Base-by-base conservation (phyloP, 2,888 invertebrate genomes). In the Agrochola macilenta region DNA sequence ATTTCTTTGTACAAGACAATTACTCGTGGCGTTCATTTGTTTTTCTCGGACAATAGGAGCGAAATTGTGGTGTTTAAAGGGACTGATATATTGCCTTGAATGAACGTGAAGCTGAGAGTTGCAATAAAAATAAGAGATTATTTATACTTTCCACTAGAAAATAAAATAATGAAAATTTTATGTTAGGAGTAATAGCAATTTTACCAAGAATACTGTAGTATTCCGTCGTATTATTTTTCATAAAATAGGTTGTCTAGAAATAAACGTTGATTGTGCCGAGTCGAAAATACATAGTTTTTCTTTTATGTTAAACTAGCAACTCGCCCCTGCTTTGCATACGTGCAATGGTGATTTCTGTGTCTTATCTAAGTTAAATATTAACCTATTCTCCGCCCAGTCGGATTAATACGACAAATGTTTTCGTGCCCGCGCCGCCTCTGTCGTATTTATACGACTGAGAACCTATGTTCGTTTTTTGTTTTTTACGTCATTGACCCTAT, bases 1-100 rank as follows among this genome's bases (percentile, higher is more conserved):
- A 86, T 82, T 79, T 80, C 84, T 84, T 87, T 87, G 85, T 80
- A 66, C 35, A 52, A 64, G 26, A 78, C 80, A 83, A 87, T 87
- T 85, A 84, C 82, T 68, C 60, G 69, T 61, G 61, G 64, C 69
- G 63, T 78, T 43, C 77, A 66, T 79, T 84, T 84, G 84, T 85
- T 84, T 82, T 68, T 23, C 60, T 64, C 23, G 12, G 60, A 78
- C 71, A 77, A 81, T 74, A 66, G 71, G 35, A 46, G 23, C 54
- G 43, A 70, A 74, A 60, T 64, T 68, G 66, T 57, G 14, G 65
- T 39, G 70, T 76, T 75, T 72, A 71, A 60, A 76, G 39, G 43
- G 39, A 9, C 35, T 74, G 72, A 35, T 61, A 35, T 71, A 52
- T 66, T 71, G 68, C n/a, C n/a, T 23, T 58, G n/a, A 35, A 65